These are phyloP conservation scores for Origma solitaria DNA, from an alignment of 2,113 vertebrate species.

Conservation along the genomic window DNA sequence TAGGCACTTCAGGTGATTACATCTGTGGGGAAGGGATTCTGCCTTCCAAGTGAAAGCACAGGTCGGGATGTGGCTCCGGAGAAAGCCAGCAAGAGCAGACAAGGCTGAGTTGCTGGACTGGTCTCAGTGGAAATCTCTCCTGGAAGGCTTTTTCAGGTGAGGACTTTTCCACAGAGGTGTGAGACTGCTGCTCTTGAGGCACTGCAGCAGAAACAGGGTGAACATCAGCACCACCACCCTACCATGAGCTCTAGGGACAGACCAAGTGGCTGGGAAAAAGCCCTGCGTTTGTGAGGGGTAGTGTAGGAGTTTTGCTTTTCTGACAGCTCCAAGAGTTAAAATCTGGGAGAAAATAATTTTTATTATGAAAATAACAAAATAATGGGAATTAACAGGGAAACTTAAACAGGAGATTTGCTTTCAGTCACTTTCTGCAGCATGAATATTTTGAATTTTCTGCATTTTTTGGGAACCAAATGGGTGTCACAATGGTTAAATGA, in stretches of 20 bases:
- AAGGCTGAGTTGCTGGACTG: not conserved
- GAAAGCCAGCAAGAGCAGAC: not conserved
- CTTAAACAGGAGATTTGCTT: not conserved
- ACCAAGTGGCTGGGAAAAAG: not conserved
- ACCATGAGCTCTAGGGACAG: not conserved
- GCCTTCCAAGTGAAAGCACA: not conserved
- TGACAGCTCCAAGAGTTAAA: not conserved
- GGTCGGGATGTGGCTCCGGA: not conserved
- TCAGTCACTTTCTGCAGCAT: not conserved
- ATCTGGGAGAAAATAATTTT: not conserved
- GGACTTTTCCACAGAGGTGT: not conserved
- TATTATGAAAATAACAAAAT: not conserved
- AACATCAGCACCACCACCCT: not conserved
- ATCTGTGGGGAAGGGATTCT: not conserved
- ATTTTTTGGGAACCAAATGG: not conserved
- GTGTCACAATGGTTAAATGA: slow-evolving; percentile 12
- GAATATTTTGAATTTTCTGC: not conserved
- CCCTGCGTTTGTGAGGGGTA: not conserved
- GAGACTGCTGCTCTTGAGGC: not conserved
- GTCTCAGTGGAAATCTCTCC: not conserved
- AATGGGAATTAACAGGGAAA: not conserved
- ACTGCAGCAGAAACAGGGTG: not conserved
- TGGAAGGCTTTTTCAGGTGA: not conserved
- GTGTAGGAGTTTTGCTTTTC: not conserved
- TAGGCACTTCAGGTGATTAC: not conserved